Base-by-base conservation (phyloP, 2,797 vertebrate species). In the Denticeps clupeoides region DNA sequence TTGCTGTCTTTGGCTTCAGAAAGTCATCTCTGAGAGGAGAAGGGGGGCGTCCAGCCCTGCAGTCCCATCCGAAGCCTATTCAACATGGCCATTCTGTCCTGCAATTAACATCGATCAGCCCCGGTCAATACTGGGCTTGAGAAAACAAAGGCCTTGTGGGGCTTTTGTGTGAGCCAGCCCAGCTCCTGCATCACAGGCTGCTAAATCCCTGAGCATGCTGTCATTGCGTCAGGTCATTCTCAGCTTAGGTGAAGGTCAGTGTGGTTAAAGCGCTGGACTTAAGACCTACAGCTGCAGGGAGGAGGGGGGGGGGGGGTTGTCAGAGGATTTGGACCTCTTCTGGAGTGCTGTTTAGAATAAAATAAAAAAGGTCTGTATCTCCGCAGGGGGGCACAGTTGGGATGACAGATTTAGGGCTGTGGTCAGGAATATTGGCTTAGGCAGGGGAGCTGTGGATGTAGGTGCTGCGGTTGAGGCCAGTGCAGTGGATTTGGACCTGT, bases 31-130 rank as follows among this genome's bases (percentile, higher is more conserved):
- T 53, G 54, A 12, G 12, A 7, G 11, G 18, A 10, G 18, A 9
- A 18, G 10, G 7, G 35, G 38, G 72, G 63, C 68, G 64, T 64
- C 64, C 62, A 59, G 68, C 65, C 72, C 74, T 77, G 67, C 68
- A 75, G 70, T 72, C 72, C 75, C 69, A 73, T 71, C 74, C 77
- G 68, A 63, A 73, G 62, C 60, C 59, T 73, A 71, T 71, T 84
- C 82, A 83, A 83, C 83, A 78, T 70, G 74, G 67, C 74, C 68
- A 81, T 85, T 84, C 78, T 79, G 79, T 79, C 71, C 69, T 62
- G 79, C 81, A 84, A 83, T 85, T 82, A 83, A 83, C 81, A 85
- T 85, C 76, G 78, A 82, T 85, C 79, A 81, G 74, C 18, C 24
- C 71, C 77, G 59, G 71, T 82, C 80, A 81, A 83, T 81, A 84